Evolutionary conservation across 2,113 vertebrate genomes (phyloP).

Genomic region (Podocnemis expansa): DNA sequence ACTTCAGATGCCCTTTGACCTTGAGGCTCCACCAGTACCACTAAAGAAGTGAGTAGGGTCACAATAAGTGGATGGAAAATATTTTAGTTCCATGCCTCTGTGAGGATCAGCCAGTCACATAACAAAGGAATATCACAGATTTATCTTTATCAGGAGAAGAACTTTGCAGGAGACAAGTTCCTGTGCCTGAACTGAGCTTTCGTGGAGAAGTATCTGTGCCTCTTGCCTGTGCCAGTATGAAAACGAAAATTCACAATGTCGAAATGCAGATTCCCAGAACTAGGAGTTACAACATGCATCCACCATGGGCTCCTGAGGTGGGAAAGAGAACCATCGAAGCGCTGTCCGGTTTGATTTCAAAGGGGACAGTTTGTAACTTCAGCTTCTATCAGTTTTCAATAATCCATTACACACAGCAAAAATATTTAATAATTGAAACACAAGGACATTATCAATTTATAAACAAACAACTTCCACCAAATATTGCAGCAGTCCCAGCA

Average conservation of each 20-base stretch:
- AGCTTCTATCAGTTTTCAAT: background rate
- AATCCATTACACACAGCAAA: background rate
- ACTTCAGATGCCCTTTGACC: fast-evolving
- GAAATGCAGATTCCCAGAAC: background rate
- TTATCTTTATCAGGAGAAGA: background rate
- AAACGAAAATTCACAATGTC: background rate
- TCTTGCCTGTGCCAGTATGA: background rate
- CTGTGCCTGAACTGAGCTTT: background rate
- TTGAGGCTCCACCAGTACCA: background rate
- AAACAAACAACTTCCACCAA: background rate
- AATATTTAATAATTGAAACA: background rate
- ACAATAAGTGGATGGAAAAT: background rate
- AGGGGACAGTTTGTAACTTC: background rate
- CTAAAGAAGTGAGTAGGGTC: background rate
- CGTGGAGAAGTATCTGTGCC: background rate
- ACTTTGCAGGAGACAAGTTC: fast-evolving
- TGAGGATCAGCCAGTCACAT: background rate
- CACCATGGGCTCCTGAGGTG: background rate
- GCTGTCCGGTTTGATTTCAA: background rate
- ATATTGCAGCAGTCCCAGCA: background rate
- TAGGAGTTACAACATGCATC: background rate
- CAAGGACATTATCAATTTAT: background rate
- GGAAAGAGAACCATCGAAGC: background rate
- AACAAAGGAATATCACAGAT: background rate
- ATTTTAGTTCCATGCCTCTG: background rate